A percentile compares a stretch with the other conserved stretches of the same genome.
Evolutionary conservation across 2,113 vertebrate genomes (phyloP).

Genomic region (Antidorcas marsupialis): DNA sequence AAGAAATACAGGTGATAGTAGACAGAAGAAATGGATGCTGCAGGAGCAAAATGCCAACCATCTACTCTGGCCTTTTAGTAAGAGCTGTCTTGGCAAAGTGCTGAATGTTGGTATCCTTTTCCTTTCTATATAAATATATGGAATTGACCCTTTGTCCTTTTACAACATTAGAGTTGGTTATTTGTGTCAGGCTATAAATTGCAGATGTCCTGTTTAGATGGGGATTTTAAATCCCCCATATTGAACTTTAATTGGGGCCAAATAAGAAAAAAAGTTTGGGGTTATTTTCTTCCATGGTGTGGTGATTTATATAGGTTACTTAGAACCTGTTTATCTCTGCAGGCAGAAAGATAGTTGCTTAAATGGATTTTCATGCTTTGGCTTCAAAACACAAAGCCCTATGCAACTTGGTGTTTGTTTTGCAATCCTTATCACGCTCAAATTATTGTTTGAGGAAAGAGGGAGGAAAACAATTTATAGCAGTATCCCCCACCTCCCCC

Average conservation of each 20-base stretch:
- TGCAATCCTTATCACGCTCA: slow-evolving; percentile 72
- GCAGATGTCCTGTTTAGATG: not conserved
- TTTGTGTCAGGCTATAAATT: slow-evolving; percentile 18
- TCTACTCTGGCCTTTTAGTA: not conserved
- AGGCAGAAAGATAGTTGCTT: slow-evolving; percentile 69
- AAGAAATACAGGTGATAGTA: not conserved
- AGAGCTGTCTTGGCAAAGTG: not conserved
- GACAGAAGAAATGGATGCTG: not conserved
- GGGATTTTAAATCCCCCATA: slow-evolving; percentile 38
- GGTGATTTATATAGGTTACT: slow-evolving; percentile 57
- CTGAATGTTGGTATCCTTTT: not conserved
- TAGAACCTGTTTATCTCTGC: slow-evolving; percentile 73
- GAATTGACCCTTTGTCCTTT: not conserved
- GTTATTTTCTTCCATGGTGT: slow-evolving; percentile 60
- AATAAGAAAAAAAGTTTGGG: slow-evolving; percentile 69
- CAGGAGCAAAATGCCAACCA: not conserved
- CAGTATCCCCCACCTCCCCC: not conserved
- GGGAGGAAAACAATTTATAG: slow-evolving; percentile 42
- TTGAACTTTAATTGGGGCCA: slow-evolving; percentile 66
- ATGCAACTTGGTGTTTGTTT: slow-evolving; percentile 74
- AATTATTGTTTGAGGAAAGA: slow-evolving; percentile 77
- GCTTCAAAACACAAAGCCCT: slow-evolving; percentile 70
- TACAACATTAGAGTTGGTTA: not conserved
- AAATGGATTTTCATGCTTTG: slow-evolving; percentile 81
- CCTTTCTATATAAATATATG: not conserved